A percentile compares a stretch with the other conserved stretches of the same genome.
phyloP scores from a whole-genome alignment of 2,797 vertebrate species.

The Sparidentex hasta region DNA sequence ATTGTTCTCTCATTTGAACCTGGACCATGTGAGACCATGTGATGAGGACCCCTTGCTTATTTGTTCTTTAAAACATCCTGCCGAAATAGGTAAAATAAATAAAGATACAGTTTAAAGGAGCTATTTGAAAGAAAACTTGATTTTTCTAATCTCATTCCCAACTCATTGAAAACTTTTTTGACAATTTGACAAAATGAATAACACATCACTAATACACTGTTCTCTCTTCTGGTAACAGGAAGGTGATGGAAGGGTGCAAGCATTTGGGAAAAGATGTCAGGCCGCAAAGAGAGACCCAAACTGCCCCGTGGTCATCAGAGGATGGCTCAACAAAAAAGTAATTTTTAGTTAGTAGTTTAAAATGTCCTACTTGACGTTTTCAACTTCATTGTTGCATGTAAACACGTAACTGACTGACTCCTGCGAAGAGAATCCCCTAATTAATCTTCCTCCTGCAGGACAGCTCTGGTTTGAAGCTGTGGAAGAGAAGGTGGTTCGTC shows the following conservation, averaged over 20 bases:
- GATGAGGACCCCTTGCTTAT: no score
- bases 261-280: constrained; percentile 91
- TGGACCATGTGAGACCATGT: no score
- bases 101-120: no score
- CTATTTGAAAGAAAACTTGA: no score
- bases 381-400: not conserved
- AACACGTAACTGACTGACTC: not conserved
- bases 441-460: constrained; percentile 83
- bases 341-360: no score
- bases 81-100: no score
- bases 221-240: constrained; percentile 56
- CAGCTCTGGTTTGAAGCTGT: constrained; percentile 91
- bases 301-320: constrained; percentile 90
- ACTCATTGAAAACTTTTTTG: no score
- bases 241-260: constrained; percentile 84
- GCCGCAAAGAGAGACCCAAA: constrained; percentile 92
- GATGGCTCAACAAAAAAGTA: constrained; percentile 95
- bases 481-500: constrained; percentile 96
- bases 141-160: no score
- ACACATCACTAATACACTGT: not conserved
- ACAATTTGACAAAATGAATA: no score
- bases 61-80: no score
- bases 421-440: not conserved
- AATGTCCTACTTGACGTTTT: not conserved
- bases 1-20: no score